Base-by-base conservation (phyloP, 2,797 vertebrate genomes). In the Bryconaethiops microstoma region DNA sequence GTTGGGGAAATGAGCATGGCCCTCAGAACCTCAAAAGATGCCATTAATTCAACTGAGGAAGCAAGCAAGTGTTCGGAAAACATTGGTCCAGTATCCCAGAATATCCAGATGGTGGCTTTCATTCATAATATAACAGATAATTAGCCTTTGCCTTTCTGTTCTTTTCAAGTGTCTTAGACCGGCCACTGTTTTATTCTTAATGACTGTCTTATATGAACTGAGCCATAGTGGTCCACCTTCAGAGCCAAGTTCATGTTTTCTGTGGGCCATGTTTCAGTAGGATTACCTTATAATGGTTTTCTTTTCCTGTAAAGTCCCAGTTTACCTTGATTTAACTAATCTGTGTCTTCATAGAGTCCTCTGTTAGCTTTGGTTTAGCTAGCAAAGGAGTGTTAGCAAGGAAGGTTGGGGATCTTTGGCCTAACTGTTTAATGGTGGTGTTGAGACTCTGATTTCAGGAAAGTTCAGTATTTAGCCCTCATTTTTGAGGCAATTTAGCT, bases 81-180 rank as follows among this genome's bases (percentile, higher is more conserved):
- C 35, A 35, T 4, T 35, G 35, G 2, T 35, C 35, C 35, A 48
- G 45, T 48, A 48, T 48, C n/a, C 40, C 40, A 42, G n/a, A 40
- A 67, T 42, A 17, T 65, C 2, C 17, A 8, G 29, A 35, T 39
- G 13, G 29, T 65, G 25, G 29, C 29, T 8, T n/a, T 50, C 23
- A 69, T 23, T 69, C 42, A 50, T 23, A 23, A 10, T 12, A 25
- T 19, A 14, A n/a, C n/a, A 16, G 21, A 1, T 25, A 52, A 29
- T 50, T 54, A 8, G 17, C 17, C 2, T 5, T 72, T 39, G 70
- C 70, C 48, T 57, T 73, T 74, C 40, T 21, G 25, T 19, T 73
- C 29, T 21, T 21, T 59, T 42, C 21, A 21, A 13, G 54, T 74
- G 52, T 74, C 71, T 59, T 21, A 59, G 71, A 74, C 71, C 71